Base-by-base conservation (phyloP, 2,888 invertebrate genomes). In the Chrysolina haemoptera region DNA sequence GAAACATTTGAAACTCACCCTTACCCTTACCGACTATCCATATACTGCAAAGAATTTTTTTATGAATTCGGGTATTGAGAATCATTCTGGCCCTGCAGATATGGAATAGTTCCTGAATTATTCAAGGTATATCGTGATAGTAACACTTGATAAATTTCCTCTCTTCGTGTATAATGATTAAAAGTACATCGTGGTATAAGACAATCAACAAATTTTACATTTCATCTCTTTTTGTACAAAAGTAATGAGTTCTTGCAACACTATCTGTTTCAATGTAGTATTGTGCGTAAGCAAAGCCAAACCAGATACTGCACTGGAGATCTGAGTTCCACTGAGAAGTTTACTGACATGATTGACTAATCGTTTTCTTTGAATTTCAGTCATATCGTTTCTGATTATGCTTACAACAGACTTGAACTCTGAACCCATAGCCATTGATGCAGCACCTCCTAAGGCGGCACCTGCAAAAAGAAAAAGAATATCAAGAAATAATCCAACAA, bases 371-470 rank as follows among this genome's bases (percentile, higher is more conserved):
- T 74, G 70, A 4, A 10, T 53, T 18, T 62, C 48, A 8, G 68
- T 70, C 63, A 74, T 40, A 10, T 74, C 73, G 0, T 70, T 20
- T 66, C 70, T 50, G 16, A 74, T 63, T 27, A 74, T 67, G 9
- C 20, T 10, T 10, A 62, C 53, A 43, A 74, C 55, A n/a, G 70
- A 67, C 50, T 43, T 70, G 64, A 70, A 70, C 48, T 68, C 63
- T 12, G 67, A 50, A 0, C 40, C 40, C 11, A 67, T 14, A 1
- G 53, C 40, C 27, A 62, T 35, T n/a, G 69, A 40, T 41, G 62
- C 66, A 22, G 22, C 62, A 6, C 62, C 48, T 18, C 70, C 73
- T 9, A 70, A 22, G 16, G 70, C 70, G 4, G 70, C 70, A 62
- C 63, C 70, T 41, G 50, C 14, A 40, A 27, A 41, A 11, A 64